Base-by-base conservation (phyloP, 2,113 vertebrate species). In the Morone chrysops region DNA sequence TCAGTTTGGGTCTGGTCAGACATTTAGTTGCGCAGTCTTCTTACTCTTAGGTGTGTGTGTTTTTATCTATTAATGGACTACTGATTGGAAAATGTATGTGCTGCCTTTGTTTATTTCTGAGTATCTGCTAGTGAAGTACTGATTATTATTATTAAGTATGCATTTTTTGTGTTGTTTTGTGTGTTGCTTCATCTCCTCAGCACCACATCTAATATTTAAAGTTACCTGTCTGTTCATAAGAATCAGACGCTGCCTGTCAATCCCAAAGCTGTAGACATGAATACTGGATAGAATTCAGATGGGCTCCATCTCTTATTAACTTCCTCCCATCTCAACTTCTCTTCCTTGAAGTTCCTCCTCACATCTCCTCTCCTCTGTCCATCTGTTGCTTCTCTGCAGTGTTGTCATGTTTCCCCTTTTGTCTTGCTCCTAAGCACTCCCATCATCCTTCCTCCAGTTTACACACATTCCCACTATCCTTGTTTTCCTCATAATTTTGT, bases 241-340 rank as follows among this genome's bases (percentile, higher is more conserved):
- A 87, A 78, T 80, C 65, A 85, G 77, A 83, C 38, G 8, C 80
- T 62, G 48, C 78, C 82, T 85, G 71, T 74, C 76, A 75, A 59
- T 85, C 47, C 51, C 16, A 85, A 78, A 68, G 41, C 70, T 72
- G 63, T 45, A 81, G 45, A 70, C 56, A 80, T 82, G 47, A 87
- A 87, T 80, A 84, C 80, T 57, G 69, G n/a, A 86, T 81, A 70
- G 69, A 80, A 80, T 89, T 72, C 81, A 84, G 86, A 89, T 87
- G 83, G 87, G 68, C 67, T 59, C 40, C 78, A 85, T 88, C 70
- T 85, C 70, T 90, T 78, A 83, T 87, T 89, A 67, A 76, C 77
- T 63, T 78, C 61, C 75, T 43, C 22, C 56, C 69, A 53, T 69
- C 31, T 45, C 31, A 31, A 31, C 40, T 57, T 65, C 70, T 56